Base-by-base conservation (phyloP, 2,113 vertebrate genomes). In the Phrynocephalus versicolor region DNA sequence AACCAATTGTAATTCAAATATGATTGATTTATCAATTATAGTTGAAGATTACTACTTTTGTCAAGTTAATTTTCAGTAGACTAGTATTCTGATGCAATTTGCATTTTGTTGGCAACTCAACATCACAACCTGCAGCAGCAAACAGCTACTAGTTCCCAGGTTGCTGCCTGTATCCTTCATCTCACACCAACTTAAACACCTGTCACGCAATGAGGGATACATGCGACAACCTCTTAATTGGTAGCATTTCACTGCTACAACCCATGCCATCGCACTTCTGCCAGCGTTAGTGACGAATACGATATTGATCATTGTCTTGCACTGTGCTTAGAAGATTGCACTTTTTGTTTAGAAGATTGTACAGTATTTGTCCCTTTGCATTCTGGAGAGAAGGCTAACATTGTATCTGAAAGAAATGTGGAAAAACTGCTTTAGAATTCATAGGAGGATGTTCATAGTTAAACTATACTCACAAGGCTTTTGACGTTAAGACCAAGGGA, bases 391-490 rank as follows among this genome's bases (percentile, higher is more conserved):
- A 21, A 60, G n/a, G 4, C 57, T 14, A 45, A 51, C 69, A 37
- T 6, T 16, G 77, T 73, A 73, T 33, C 67, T 30, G 9, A 64
- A 82, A 84, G 92, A 77, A 88, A 88, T 75, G 51, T 88, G 88
- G 83, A 91, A 84, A 91, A 83, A 74, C 83, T 93, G 51, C 67
- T 85, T 87, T 74, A 83, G 71, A 93, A 83, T 85, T 92, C 87
- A 87, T 89, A 90, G 88, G 83, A 92, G 79, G 81, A 89, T 91
- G 92, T 89, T 94, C 92, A 94, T 89, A 91, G 88, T 88, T 62
- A 90, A 91, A 91, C 84, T 7, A 88, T 55, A 82, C 81, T 62
- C 69, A 57, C 90, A 87, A 81, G 21, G 57, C 14, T 15, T 92
- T 91, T 91, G 25, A 80, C 85, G 86, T 84, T 79, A 84, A 90